A percentile compares a stretch with the other conserved stretches of the same genome.
Conservation (phyloP, 2,888 invertebrate genomes). For the Gortyna flavago region DNA sequence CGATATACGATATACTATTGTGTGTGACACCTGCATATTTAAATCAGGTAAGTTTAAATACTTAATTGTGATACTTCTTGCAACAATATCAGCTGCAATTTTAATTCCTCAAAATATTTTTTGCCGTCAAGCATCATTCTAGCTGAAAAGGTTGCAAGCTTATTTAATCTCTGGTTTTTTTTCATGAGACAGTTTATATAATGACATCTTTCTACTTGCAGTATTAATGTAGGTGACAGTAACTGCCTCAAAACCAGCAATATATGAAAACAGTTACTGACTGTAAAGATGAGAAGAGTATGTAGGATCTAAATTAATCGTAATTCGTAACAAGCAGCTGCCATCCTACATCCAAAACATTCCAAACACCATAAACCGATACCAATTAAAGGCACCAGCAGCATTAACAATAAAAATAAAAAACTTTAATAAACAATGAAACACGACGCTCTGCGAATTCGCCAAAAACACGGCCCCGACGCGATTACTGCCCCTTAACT, state of each 20-base stretch:
- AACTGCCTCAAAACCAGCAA: too few relatives aligned
- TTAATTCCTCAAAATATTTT: neutral
- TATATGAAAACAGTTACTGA: neutral
- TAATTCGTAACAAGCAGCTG: constrained; percentile 10
- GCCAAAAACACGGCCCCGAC: constrained; percentile 77
- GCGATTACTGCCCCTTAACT: constrained; percentile 83
- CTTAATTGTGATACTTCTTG: neutral
- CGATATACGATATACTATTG: too few relatives aligned
- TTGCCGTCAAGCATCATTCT: neutral
- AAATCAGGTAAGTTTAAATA: neutral
- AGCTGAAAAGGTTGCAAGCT: too few relatives aligned
- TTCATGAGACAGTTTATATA: neutral
- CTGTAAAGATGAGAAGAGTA: too few relatives aligned
- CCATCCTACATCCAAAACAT: constrained; percentile 6
- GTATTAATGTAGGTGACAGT: neutral
- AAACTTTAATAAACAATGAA: constrained; percentile 86
- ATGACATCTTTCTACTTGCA: neutral
- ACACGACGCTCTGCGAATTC: constrained; percentile 79
- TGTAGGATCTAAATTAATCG: too few relatives aligned
- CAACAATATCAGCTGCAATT: neutral
- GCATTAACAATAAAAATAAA: constrained; percentile 83
- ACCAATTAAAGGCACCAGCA: constrained; percentile 73
- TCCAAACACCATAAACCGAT: constrained; percentile 51
- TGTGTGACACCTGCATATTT: neutral
- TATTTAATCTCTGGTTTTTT: neutral